These are phyloP conservation scores for Cosmia pyralina DNA, from an alignment of 2,888 invertebrate genomes.

Conservation along the genomic window DNA sequence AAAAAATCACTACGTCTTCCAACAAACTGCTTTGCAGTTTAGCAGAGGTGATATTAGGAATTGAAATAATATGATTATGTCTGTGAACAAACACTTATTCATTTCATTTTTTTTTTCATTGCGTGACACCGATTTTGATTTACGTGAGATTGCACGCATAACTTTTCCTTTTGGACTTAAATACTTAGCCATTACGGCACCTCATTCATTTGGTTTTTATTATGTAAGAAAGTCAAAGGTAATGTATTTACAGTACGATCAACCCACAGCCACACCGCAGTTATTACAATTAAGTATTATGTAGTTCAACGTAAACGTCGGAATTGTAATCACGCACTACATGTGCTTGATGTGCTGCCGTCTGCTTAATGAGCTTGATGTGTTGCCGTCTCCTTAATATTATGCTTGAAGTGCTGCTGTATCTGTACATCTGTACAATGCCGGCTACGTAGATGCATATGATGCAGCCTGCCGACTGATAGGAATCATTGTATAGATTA, in stretches of 20 bases:
- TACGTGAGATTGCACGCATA: slow-evolving; percentile 7
- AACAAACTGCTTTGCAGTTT: too few relatives aligned
- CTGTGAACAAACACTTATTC: background rate
- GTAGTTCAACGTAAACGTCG: slow-evolving; percentile 1
- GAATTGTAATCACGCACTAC: background rate
- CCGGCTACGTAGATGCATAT: background rate
- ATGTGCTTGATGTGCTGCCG: background rate
- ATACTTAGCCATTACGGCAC: slow-evolving; percentile 30
- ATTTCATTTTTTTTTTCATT: background rate
- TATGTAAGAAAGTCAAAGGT: slow-evolving; percentile 53
- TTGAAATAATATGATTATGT: background rate
- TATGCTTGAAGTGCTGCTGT: too few relatives aligned
- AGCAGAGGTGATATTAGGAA: too few relatives aligned
- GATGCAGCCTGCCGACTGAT: background rate
- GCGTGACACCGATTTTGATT: slow-evolving; percentile 15
- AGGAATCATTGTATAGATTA: background rate
- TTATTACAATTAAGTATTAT: slow-evolving; percentile 14
- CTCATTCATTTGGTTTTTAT: slow-evolving; percentile 34
- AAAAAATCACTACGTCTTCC: too few relatives aligned
- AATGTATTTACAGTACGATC: slow-evolving; percentile 13
- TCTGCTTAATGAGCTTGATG: too few relatives aligned
- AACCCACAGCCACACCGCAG: background rate
- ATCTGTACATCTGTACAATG: background rate
- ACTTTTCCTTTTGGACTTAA: slow-evolving; percentile 47
- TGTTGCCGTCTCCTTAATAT: too few relatives aligned